These are phyloP conservation scores for Meganola albula DNA, from an alignment of 2,888 invertebrate species.

Conservation along the genomic window DNA sequence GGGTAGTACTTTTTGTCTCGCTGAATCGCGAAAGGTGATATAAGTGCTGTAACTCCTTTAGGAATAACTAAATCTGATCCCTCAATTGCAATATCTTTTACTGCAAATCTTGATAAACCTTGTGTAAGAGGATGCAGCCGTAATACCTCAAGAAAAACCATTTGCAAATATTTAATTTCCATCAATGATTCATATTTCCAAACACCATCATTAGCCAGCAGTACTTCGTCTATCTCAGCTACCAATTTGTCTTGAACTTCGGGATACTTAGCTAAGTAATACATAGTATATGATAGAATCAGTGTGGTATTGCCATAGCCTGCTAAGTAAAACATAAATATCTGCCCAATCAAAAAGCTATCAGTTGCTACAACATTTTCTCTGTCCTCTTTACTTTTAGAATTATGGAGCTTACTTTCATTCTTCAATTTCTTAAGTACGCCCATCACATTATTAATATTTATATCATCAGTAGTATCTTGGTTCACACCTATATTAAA, in stretches of 20 bases:
- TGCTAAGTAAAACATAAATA: conserved; percentile 56
- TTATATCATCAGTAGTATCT: too few relatives aligned
- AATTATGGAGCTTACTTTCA: conserved; percentile 12
- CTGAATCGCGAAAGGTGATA: conserved; percentile 58
- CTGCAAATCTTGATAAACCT: conserved; percentile 44
- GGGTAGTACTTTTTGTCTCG: conserved; percentile 59
- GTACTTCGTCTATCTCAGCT: conserved; percentile 42
- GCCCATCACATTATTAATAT: conserved; percentile 35
- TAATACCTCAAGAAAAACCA: conserved; percentile 43
- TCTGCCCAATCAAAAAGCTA: conserved; percentile 48
- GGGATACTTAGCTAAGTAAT: conserved; percentile 50
- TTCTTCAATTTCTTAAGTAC: conserved; percentile 23
- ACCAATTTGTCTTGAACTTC: conserved; percentile 47
- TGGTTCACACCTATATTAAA: conserved; percentile 20
- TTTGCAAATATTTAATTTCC: conserved; percentile 55
- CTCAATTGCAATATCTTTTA: conserved; percentile 43
- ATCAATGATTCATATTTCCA: conserved; percentile 51
- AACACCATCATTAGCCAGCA: conserved; percentile 37
- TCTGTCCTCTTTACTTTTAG: conserved; percentile 12
- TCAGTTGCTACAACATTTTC: conserved; percentile 35
- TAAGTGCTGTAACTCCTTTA: conserved; percentile 42
- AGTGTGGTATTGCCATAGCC: conserved; percentile 63
- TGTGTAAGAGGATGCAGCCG: conserved; percentile 59
- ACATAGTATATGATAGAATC: conserved; percentile 44
- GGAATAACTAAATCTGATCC: conserved; percentile 44